Evolutionary conservation across 2,113 vertebrate species (phyloP).

Genomic region (Salvelinus namaycush): DNA sequence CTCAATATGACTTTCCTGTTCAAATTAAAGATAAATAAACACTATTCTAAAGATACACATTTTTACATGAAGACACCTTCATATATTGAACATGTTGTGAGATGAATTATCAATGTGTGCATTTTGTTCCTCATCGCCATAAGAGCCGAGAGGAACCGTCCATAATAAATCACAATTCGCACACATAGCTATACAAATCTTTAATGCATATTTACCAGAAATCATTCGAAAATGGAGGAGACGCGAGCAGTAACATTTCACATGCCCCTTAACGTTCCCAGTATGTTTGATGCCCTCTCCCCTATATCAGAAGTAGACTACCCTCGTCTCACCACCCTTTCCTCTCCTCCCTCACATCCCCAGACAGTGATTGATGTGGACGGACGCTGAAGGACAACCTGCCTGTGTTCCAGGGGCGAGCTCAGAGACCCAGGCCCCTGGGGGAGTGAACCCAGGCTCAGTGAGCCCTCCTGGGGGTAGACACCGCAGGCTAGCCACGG

Average conservation of each 20-base stretch:
- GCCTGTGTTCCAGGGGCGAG: slow-evolving; percentile 24
- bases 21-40: too few relatives aligned
- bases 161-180: too few relatives aligned
- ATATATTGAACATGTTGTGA: too few relatives aligned
- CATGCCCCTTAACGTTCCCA: too few relatives aligned
- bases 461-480: slow-evolving; percentile 20
- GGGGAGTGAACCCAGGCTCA: neutral
- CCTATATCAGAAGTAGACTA: neutral
- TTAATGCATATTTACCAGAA: neutral
- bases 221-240: neutral
- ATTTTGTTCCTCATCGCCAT: too few relatives aligned
- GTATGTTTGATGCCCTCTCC: neutral
- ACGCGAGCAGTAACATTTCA: neutral
- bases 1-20: too few relatives aligned
- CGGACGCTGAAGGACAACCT: slow-evolving; percentile 43
- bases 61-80: too few relatives aligned
- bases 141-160: too few relatives aligned
- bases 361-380: slow-evolving; percentile 37
- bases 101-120: too few relatives aligned
- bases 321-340: neutral
- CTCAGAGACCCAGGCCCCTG: too few relatives aligned
- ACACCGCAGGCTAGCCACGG: slow-evolving; percentile 47
- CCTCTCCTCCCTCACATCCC: neutral
- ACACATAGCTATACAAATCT: too few relatives aligned
- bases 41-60: too few relatives aligned